A percentile compares a stretch with the other conserved stretches of the same genome.
phyloP scores from a whole-genome alignment of 2,797 vertebrate species.

The Pampus argenteus region DNA sequence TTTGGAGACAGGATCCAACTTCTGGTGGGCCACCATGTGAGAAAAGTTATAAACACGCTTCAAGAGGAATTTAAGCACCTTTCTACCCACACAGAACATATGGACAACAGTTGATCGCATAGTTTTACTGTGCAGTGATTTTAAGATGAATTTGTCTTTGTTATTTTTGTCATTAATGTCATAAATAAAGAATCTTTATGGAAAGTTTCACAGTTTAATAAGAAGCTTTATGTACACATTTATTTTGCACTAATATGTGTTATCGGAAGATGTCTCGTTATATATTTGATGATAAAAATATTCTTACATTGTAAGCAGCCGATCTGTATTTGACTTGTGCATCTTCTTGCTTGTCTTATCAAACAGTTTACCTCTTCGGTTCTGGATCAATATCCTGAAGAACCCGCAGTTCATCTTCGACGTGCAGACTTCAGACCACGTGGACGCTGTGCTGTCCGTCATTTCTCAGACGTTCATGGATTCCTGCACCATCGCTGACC shows the following conservation, averaged over 20 bases:
- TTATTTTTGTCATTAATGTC: too few relatives aligned
- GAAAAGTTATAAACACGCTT: conserved; percentile 4
- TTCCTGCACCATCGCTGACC: conserved; percentile 96
- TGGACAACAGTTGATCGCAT: conserved; percentile 3
- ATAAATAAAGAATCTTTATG: too few relatives aligned
- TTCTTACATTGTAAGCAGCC: background rate
- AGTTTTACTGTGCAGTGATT: background rate
- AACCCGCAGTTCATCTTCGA: conserved; percentile 98
- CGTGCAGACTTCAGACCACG: conserved; percentile 94
- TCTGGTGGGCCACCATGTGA: conserved; percentile 2
- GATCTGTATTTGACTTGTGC: background rate
- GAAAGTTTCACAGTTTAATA: too few relatives aligned
- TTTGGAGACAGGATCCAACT: background rate
- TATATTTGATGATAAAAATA: too few relatives aligned
- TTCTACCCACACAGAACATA: conserved; percentile 18
- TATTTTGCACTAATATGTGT: too few relatives aligned
- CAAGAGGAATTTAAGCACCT: conserved; percentile 2
- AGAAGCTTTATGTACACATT: too few relatives aligned
- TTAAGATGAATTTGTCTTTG: background rate
- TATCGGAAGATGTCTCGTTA: too few relatives aligned
- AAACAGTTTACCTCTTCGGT: conserved; percentile 91
- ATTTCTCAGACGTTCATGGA: conserved; percentile 99
- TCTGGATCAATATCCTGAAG: conserved; percentile 99
- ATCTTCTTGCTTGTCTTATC: background rate
- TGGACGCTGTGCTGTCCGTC: conserved; percentile 95